A percentile compares a stretch with the other conserved stretches of the same genome.
phyloP scores from a whole-genome alignment of 2,888 invertebrate species.

The Trisateles emortualis region DNA sequence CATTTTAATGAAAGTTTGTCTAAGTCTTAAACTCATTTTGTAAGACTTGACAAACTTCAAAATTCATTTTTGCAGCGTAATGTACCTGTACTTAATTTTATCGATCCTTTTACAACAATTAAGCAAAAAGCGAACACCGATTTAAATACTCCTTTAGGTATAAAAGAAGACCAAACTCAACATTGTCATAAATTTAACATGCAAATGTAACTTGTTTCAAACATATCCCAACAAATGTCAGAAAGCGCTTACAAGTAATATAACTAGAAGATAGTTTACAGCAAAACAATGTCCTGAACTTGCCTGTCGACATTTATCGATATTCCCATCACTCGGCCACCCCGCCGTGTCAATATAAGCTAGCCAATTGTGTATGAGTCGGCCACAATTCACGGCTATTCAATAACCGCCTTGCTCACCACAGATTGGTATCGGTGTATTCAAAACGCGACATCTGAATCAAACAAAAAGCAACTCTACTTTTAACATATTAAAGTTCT shows the following conservation, averaged over 20 bases:
- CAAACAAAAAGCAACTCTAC: constrained; percentile 40
- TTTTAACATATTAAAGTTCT: not conserved
- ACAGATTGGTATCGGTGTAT: constrained; percentile 71
- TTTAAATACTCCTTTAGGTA: not conserved
- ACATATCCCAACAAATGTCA: not conserved
- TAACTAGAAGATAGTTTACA: constrained; percentile 24
- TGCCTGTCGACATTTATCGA: constrained; percentile 44
- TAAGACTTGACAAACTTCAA: too few relatives aligned
- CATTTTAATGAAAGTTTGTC: too few relatives aligned
- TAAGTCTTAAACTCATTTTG: too few relatives aligned
- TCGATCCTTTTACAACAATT: too few relatives aligned
- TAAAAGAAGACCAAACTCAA: not conserved
- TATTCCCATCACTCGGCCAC: constrained; percentile 67
- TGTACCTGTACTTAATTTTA: too few relatives aligned
- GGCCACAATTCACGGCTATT: constrained; percentile 78
- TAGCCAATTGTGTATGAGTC: constrained; percentile 80
- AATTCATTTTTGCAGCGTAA: too few relatives aligned
- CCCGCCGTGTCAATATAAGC: constrained; percentile 80
- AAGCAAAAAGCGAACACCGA: too few relatives aligned
- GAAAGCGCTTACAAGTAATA: not conserved
- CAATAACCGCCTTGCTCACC: constrained; percentile 76
- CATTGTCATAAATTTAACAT: not conserved
- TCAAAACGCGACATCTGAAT: constrained; percentile 27
- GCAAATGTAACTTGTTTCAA: not conserved
- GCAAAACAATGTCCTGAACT: constrained; percentile 38